phyloP scores from a whole-genome alignment of 2,888 invertebrate species.

The Leptinotarsa juncta region DNA sequence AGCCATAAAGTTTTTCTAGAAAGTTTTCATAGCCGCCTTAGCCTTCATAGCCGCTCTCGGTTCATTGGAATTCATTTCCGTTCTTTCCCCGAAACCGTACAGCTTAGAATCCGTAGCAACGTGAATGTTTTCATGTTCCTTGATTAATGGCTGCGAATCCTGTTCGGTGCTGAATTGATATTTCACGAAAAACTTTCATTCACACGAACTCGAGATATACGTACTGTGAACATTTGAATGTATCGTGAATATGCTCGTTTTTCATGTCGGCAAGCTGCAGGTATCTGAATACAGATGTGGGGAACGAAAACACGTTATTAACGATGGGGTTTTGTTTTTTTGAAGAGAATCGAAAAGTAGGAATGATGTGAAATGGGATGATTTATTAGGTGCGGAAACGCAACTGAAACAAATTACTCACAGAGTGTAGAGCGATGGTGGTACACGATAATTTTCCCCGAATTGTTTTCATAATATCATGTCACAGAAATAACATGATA shows the following conservation, averaged over 20 bases:
- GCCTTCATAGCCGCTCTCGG: not conserved
- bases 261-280: conserved; percentile 14
- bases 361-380: not conserved
- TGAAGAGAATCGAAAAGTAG: not conserved
- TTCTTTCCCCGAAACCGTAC: not conserved
- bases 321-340: conserved; percentile 1
- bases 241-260: conserved; percentile 2
- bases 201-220: not conserved
- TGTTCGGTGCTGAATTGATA: conserved; percentile 6
- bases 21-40: not conserved
- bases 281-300: not conserved
- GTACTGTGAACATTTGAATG: not conserved
- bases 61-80: not conserved
- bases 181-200: conserved; percentile 17
- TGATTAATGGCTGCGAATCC: conserved; percentile 5
- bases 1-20: not conserved
- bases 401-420: not conserved
- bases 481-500: no score
- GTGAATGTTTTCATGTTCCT: conserved; percentile 10
- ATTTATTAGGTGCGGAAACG: not conserved
- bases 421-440: not conserved
- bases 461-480: no score
- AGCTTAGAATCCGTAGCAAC: conserved; percentile 6
- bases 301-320: not conserved
- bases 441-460: not conserved